A percentile compares a stretch with the other conserved stretches of the same genome.
These are phyloP conservation scores for Euwallacea similis DNA, from an alignment of 1,140 invertebrate species.

Conservation along the genomic window DNA sequence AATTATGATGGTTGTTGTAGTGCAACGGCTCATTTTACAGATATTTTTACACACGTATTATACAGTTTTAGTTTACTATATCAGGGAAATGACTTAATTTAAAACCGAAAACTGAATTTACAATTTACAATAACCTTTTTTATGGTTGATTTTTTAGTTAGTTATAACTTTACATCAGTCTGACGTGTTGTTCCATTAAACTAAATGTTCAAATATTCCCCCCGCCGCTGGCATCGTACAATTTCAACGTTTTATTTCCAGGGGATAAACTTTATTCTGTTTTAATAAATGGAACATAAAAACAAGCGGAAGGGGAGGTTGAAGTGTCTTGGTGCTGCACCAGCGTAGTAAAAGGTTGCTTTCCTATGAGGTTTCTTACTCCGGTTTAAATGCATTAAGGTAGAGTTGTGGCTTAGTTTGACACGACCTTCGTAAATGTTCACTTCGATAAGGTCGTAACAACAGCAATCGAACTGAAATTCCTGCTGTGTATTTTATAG, in stretches of 20 bases:
- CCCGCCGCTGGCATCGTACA: slow-evolving; percentile 42
- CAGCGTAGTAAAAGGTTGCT: background rate
- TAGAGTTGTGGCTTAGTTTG: too few species aligned
- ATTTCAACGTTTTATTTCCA: background rate
- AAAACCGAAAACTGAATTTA: slow-evolving; percentile 54
- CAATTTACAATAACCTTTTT: slow-evolving; percentile 51
- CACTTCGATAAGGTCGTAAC: too few species aligned
- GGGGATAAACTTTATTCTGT: background rate
- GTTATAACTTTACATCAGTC: slow-evolving; percentile 53
- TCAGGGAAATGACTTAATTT: slow-evolving; percentile 42
- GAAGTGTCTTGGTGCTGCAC: background rate
- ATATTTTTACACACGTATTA: slow-evolving; percentile 54
- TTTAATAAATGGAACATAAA: too few species aligned
- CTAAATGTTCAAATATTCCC: slow-evolving; percentile 39
- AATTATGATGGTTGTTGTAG: slow-evolving; percentile 24
- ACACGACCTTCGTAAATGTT: too few species aligned
- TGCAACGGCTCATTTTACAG: slow-evolving; percentile 50
- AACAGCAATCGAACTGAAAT: too few species aligned
- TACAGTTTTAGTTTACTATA: slow-evolving; percentile 47
- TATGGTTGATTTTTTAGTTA: slow-evolving; percentile 47
- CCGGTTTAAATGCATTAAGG: too few species aligned
- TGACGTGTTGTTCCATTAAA: slow-evolving; percentile 39
- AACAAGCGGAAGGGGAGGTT: background rate
- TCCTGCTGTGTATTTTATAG: too few species aligned
- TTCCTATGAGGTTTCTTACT: too few species aligned